Evolutionary conservation across 2,888 invertebrate genomes (phyloP), one percentile per base, ranked within the genome.

Genomic region (Oligia fasciuncula): DNA sequence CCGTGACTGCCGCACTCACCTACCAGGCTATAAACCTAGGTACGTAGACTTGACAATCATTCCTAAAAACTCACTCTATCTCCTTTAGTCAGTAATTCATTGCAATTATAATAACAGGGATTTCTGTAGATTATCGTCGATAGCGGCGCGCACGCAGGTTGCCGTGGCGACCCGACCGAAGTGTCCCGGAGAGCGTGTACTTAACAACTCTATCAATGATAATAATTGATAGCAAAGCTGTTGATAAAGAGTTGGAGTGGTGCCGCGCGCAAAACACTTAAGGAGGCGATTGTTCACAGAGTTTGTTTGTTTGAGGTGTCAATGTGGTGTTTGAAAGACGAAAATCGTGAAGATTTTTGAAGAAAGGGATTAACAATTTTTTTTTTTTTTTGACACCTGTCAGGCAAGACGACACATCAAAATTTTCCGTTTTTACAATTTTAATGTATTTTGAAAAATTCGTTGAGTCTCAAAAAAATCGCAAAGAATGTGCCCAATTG

Each of bases 181-280:
- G 73, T 51, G 74, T 68, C 69, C 72, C 72, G 71, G 63, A 46
- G 54, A 60, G 74, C 68, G 60, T 65, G 63, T 72, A 65, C 65
- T 29, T 60, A 79, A 69, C 76, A 29, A 69, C 86, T 90, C 86
- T 91, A 77, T 89, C 87, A 91, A 90, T 91, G 89, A 85, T 80
- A 76, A 91, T 93, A 93, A 94, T 93, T 93, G 93, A 93, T 94
- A 93, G 85, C 89, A 90, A 92, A 92, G 89, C 89, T 90, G 84
- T 85, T 90, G 91, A 93, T 93, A 92, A 90, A 83, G 81, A 88
- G 86, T 78, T 85, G 46, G 74, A 73, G 88, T 91, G 87, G 94
- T 87, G 92, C 82, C 94, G 95, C 88, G 94, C 89, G 95, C 94
- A 95, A 87, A 69, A 79, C 73, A 77, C 83, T 94, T 94, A 95